Base-by-base conservation (phyloP, 2,888 invertebrate genomes). In the Megastigmus dorsalis region DNA sequence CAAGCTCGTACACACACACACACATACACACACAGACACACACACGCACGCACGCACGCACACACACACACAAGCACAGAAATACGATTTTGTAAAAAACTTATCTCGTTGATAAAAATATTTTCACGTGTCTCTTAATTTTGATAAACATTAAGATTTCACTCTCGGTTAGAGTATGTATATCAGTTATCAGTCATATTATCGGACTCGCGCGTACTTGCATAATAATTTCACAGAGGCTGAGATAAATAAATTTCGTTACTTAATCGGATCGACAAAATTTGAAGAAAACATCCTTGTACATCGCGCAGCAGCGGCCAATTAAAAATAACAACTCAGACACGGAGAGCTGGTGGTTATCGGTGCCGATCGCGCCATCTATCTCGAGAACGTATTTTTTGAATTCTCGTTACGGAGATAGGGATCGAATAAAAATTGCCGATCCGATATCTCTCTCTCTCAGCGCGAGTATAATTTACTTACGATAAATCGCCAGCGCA, bases 401-500 rank as follows among this genome's bases (percentile, higher is more conserved):
- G 28, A 50, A 60, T 63, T 63, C 63, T 71, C 63, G 63, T 63
- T 63, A 55, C 5, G n/a, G 4, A 20, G 74, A 69, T 74, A 74
- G 43, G 13, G 48, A 74, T 74, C 74, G 57, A 41, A 9, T 28
- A 50, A 54, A 52, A 54, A 67, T 67, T 9, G 36, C 15, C 41
- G 66, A 54, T 28, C 52, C 38, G 5, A 26, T 10, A 57, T 67
- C 57, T 55, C 30, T 13, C 20, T n/a, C n/a, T n/a, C n/a, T n/a
- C n/a, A n/a, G n/a, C 9, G 28, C 26, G 28, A n/a, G 36, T 28
- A 48, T 63, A 69, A 74, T 70, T 74, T 66, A 74, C 74, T 74
- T 69, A 69, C 69, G 69, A 69, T 74, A 62, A 62, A 70, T 70
- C n/a, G n/a, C n/a, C 62, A 48, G 45, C 57, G 38, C 9, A n/a